Base-by-base conservation (phyloP, 2,797 vertebrate genomes). In the Halcyon smyrnensis region DNA sequence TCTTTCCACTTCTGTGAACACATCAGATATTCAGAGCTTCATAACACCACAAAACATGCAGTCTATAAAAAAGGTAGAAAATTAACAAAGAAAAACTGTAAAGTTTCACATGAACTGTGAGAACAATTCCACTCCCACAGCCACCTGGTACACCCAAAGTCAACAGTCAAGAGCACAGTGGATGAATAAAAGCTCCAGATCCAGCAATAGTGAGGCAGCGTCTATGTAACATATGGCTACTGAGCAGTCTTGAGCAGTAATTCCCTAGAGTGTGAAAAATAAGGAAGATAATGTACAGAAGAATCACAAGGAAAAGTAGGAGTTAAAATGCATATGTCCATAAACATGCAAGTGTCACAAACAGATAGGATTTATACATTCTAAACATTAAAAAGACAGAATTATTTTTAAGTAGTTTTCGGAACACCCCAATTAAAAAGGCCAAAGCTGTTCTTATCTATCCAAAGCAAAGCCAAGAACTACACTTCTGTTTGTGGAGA, bases 281-380 rank as follows among this genome's bases (percentile, higher is more conserved):
- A 56, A 67, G 59, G 18, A 39, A 20, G 18, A 64, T 23, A 53
- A 39, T 1, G 1, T 8, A 48, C 5, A 16, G 24, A 77, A 80
- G 32, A 90, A 82, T 36, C 54, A 62, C 32, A 92, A 46, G 14
- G 21, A 88, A 75, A 13, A 90, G 12, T 12, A 65, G 46, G 25
- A 82, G 46, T 45, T 75, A 57, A 25, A 43, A 8, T 8, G 36
- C 1, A 2, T 56, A 63, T 9, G 8, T 46, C 23, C 54, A 53
- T 43, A 73, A 76, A 65, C 43, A 88, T 0, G 0, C 3, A 75
- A 30, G 5, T 62, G 8, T 45, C n/a, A 60, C 8, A 32, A 78
- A 51, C 17, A 79, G 4, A 56, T 4, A 51, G 12, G 28, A 59
- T 56, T 80, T 77, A 51, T 27, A n/a, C 4, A 69, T 14, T 39